phyloP scores from a whole-genome alignment of 2,888 invertebrate genomes.

The Sarcophaga variegata region DNA sequence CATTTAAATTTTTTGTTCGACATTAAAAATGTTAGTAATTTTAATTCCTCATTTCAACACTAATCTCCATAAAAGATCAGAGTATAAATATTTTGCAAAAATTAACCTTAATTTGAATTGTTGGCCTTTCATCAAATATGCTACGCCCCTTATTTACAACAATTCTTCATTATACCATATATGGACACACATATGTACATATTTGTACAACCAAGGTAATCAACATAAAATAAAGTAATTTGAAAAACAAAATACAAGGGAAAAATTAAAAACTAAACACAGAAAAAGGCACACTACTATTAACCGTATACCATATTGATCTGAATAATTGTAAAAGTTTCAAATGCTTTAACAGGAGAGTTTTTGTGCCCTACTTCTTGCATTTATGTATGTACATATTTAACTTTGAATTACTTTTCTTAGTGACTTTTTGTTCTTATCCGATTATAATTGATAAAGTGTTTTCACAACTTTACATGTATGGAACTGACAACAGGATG shows the following conservation, averaged over 20 bases:
- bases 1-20: too few species aligned
- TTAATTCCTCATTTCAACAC: too few species aligned
- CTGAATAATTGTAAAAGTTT: constrained; percentile 52
- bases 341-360: not conserved
- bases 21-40: too few species aligned
- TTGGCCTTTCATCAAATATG: not conserved
- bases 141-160: not conserved
- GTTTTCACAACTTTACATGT: too few species aligned
- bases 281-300: not conserved
- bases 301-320: not conserved
- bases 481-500: too few species aligned
- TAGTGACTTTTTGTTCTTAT: too few species aligned
- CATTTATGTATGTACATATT: fast-evolving
- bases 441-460: too few species aligned
- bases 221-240: constrained; percentile 23
- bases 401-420: too few species aligned
- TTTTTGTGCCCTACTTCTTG: too few species aligned
- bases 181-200: not conserved
- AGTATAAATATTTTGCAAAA: not conserved
- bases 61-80: too few species aligned
- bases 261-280: not conserved
- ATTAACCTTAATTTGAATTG: not conserved
- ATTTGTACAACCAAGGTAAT: constrained; percentile 18
- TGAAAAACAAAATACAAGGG: not conserved
- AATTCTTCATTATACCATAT: not conserved